Evolutionary conservation across 2,888 invertebrate species (phyloP).

Genomic region (Drosophila limbata): DNA sequence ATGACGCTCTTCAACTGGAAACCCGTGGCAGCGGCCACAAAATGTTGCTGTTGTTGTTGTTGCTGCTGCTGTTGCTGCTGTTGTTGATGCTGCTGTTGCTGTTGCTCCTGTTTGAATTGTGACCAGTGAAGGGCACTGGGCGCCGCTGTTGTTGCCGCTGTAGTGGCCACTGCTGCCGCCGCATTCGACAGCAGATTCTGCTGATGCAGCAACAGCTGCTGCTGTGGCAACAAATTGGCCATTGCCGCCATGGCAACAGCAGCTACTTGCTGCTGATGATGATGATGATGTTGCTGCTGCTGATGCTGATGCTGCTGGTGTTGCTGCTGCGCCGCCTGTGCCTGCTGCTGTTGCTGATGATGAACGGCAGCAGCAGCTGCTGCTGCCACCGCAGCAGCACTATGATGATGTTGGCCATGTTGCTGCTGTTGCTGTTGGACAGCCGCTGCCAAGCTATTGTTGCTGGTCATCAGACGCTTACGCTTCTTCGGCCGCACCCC

Average conservation of each 20-base stretch:
- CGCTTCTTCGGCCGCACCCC: constrained; percentile 85
- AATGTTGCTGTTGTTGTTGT: constrained; percentile 78
- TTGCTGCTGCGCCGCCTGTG: constrained; percentile 66
- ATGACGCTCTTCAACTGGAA: constrained; percentile 79
- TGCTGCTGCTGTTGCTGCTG: constrained; percentile 79
- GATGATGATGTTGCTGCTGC: constrained; percentile 78
- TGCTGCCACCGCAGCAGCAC: constrained; percentile 68
- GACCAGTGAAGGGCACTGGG: constrained; percentile 74
- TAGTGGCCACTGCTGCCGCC: constrained; percentile 74
- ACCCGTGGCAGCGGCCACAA: constrained; percentile 72
- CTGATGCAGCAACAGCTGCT: constrained; percentile 81
- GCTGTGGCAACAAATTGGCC: constrained; percentile 84
- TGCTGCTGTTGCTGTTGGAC: constrained; percentile 82
- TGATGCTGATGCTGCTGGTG: constrained; percentile 74
- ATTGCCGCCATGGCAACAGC: constrained; percentile 84
- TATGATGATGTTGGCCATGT: constrained; percentile 80
- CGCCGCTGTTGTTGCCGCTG: constrained; percentile 70
- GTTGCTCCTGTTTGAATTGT: constrained; percentile 77
- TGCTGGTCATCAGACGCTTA: constrained; percentile 85
- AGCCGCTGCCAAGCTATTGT: constrained; percentile 79
- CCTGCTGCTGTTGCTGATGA: constrained; percentile 72
- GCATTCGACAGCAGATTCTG: constrained; percentile 82
- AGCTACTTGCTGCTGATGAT: constrained; percentile 82
- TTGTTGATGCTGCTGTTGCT: constrained; percentile 71
- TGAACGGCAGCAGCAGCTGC: constrained; percentile 74